These are phyloP conservation scores for Chiridota heheva DNA, from an alignment of 35 echinoderm and acorn worm species.

Conservation along the genomic window DNA sequence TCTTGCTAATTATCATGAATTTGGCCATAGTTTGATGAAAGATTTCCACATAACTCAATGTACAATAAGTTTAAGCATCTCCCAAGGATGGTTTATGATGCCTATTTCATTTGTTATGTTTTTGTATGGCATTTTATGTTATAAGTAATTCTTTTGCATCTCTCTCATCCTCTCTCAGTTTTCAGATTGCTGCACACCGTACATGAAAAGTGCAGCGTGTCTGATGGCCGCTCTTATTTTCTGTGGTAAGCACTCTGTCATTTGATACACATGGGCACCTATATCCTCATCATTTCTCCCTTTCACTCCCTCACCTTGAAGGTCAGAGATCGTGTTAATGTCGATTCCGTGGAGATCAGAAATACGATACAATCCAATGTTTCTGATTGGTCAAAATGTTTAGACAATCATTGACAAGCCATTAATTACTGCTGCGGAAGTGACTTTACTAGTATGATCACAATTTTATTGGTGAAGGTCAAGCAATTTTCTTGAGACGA, in stretches of 20 bases:
- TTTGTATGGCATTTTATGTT: neutral
- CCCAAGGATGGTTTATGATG: neutral
- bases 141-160: neutral
- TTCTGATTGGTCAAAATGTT: no score
- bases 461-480: no score
- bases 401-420: no score
- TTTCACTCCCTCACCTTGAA: no score
- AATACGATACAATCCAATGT: no score
- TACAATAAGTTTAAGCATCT: neutral
- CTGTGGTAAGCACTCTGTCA: constrained; percentile 68
- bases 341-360: no score
- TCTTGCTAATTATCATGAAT: neutral
- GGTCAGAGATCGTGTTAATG: no score
- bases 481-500: no score
- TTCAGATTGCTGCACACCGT: constrained; percentile 86
- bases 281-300: no score
- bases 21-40: neutral
- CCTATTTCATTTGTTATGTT: neutral
- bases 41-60: neutral
- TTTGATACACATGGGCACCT: no score
- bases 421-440: no score
- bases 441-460: no score
- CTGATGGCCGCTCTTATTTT: constrained; percentile 82
- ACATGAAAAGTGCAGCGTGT: constrained; percentile 82
- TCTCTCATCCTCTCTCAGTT: constrained; percentile 60